These are phyloP conservation scores for Pseudococcus viburni DNA, from an alignment of 2,888 invertebrate genomes.

Conservation along the genomic window DNA sequence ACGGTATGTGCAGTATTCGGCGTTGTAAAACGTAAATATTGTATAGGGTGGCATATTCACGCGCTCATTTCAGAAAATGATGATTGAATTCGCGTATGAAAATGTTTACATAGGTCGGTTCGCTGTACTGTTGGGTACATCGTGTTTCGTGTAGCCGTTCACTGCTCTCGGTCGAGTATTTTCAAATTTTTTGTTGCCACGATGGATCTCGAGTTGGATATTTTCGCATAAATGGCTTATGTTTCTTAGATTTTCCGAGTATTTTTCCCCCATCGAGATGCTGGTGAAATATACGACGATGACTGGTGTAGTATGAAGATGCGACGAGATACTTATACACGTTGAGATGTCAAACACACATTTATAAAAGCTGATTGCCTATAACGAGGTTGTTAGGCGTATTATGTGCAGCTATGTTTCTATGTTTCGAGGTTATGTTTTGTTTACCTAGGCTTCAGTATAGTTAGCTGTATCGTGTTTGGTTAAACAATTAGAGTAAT, in stretches of 20 bases:
- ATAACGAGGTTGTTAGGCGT: conserved; percentile 16
- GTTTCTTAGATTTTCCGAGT: neutral
- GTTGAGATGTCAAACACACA: conserved; percentile 8
- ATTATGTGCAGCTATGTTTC: neutral
- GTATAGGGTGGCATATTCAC: conserved; percentile 21
- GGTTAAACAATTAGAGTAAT: conserved; percentile 22
- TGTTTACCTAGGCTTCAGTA: neutral
- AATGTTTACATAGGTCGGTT: conserved; percentile 54
- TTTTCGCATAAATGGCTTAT: neutral
- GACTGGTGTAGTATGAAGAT: neutral
- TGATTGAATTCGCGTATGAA: conserved; percentile 41
- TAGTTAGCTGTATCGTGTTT: neutral
- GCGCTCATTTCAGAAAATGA: conserved; percentile 11
- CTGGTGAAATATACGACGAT: neutral
- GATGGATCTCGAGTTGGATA: too few species aligned
- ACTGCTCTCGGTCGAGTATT: conserved; percentile 10
- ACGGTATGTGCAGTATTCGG: neutral
- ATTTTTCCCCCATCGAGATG: neutral
- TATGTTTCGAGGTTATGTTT: neutral
- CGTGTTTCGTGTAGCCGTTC: neutral
- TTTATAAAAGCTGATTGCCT: neutral
- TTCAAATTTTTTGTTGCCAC: neutral
- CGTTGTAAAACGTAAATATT: conserved; percentile 23
- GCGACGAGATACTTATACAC: neutral
- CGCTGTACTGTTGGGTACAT: conserved; percentile 10